These are phyloP conservation scores for Crotophaga sulcirostris DNA, from an alignment of 2,113 vertebrate species.

Conservation along the genomic window DNA sequence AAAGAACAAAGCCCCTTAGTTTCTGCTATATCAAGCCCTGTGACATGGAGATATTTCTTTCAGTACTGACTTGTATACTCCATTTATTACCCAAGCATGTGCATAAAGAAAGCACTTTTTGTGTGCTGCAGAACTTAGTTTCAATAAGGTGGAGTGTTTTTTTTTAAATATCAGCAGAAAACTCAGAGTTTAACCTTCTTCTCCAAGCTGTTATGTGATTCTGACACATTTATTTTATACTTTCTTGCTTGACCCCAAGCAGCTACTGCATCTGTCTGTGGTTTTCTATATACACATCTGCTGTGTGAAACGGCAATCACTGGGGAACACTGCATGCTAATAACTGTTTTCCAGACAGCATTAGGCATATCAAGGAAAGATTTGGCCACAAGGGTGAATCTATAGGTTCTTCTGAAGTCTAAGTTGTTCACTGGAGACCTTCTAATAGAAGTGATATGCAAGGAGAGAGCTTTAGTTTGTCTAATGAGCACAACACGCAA, in stretches of 20 bases:
- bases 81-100: background rate
- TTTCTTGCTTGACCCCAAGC: background rate
- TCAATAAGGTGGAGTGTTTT: background rate
- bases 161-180: background rate
- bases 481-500: background rate
- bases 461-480: background rate
- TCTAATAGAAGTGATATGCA: fast-evolving
- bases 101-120: background rate
- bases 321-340: background rate
- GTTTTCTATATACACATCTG: background rate
- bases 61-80: too few relatives aligned
- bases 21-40: background rate
- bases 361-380: background rate
- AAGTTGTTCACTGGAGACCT: background rate
- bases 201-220: background rate
- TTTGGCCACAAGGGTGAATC: background rate
- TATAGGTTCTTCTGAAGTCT: background rate
- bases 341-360: background rate
- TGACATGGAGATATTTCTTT: background rate
- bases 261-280: background rate
- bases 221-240: background rate
- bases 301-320: background rate
- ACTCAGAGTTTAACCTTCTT: background rate
- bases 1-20: background rate
- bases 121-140: background rate